Evolutionary conservation across 1,140 invertebrate species (phyloP).

Genomic region (Epicauta chinensis): DNA sequence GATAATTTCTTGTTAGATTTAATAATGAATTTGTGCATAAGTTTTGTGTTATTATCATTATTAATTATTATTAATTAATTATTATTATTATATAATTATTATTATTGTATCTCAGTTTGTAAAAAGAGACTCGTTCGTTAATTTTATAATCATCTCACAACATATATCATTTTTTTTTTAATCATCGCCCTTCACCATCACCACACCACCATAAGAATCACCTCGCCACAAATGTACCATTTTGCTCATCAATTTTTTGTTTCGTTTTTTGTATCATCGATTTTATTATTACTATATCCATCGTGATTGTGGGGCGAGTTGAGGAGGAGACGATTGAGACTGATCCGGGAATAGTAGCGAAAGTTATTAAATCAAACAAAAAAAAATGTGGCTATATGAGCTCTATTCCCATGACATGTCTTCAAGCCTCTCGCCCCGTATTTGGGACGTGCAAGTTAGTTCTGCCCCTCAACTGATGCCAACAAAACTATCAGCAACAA

Average conservation of each 20-base stretch:
- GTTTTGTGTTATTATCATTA: constrained; percentile 33
- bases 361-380: background rate
- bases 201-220: constrained; percentile 2
- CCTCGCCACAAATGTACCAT: background rate
- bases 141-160: constrained; percentile 13
- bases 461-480: constrained; percentile 28
- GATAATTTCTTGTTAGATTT: constrained; percentile 42
- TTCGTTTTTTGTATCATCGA: constrained; percentile 20
- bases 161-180: constrained; percentile 12
- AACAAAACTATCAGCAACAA: background rate
- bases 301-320: constrained; percentile 22
- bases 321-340: constrained; percentile 33
- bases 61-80: too few relatives aligned
- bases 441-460: constrained; percentile 22
- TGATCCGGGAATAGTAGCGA: constrained; percentile 21
- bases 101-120: constrained; percentile 37
- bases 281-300: constrained; percentile 8
- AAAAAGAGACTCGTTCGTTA: constrained; percentile 16
- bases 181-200: constrained; percentile 20
- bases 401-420: background rate
- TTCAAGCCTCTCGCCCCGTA: constrained; percentile 23
- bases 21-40: constrained; percentile 40
- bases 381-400: background rate
- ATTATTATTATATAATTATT: background rate
- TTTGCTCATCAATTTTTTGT: background rate